Evolutionary conservation across 2,888 invertebrate genomes (phyloP), one percentile per base, ranked within the genome.

Genomic region (Rhingia campestris): DNA sequence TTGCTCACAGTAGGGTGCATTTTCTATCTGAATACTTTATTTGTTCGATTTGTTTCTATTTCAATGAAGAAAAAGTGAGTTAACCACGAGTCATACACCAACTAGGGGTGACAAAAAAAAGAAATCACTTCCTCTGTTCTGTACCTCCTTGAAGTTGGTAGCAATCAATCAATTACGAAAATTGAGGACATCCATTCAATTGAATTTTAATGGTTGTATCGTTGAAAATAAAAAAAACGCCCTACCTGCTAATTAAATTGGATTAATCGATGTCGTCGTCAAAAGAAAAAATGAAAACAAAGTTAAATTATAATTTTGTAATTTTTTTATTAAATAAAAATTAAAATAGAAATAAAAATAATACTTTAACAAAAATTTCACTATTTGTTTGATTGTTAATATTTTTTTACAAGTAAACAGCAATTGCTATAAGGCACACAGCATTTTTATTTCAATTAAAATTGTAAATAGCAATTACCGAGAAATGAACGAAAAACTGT

Each of bases 341-440:
- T 82, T 63, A 80, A 86, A 86, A 84, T 49, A 22, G 22, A 22
- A 81, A 85, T 86, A 86, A 84, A 58, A 86, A 73, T 84, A 59
- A 70, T 70, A 79, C 56, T 22, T 41, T 63, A 75, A 85, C 49
- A 70, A 7, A 85, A 70, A 74, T 66, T 72, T 58, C 66, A 74
- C 70, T 77, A 75, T 85, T 79, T 76, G 63, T 69, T 74, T 72
- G 69, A 41, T 80, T 80, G 74, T 14, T 69, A 54, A 45, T 47
- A 73, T 61, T 63, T 67, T 56, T 53, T 54, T 81, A 85, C 63
- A 75, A 73, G 72, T 58, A 70, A 74, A 86, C 93, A 94, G 94
- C 94, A 94, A 94, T 94, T 94, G 94, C 95, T 94, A 94, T 94
- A 94, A 95, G 95, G 95, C 95, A 95, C 95, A 94, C 95, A 95